These are phyloP conservation scores for Xiphorhynchus erythropygius DNA, from an alignment of 2,797 vertebrate species.

Conservation along the genomic window DNA sequence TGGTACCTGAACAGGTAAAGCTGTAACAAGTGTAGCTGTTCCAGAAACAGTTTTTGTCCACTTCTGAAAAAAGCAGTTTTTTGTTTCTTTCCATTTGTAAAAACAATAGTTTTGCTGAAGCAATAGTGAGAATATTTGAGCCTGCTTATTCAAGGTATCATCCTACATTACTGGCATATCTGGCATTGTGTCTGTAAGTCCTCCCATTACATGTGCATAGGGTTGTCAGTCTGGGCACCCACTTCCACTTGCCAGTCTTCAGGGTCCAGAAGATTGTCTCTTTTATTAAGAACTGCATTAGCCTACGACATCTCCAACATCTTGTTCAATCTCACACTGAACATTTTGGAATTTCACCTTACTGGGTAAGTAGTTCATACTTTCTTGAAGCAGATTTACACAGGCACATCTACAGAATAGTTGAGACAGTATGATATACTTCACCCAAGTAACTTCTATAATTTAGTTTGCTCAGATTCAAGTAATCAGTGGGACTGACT, in stretches of 20 bases:
- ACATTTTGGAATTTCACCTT: background rate
- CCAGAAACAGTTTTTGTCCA: background rate
- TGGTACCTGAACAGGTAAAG: background rate
- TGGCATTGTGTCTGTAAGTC: background rate
- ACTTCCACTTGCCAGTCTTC: background rate
- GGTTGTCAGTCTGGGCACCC: background rate
- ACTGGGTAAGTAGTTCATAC: background rate
- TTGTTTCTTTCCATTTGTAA: background rate
- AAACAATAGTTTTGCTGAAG: background rate
- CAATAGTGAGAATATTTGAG: background rate
- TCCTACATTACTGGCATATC: background rate
- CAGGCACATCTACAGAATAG: background rate
- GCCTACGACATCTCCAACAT: background rate
- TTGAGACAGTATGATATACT: background rate
- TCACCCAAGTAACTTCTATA: background rate
- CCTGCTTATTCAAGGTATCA: background rate
- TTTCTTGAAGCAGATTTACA: background rate
- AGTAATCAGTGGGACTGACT: background rate
- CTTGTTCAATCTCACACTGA: background rate
- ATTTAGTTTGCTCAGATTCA: background rate
- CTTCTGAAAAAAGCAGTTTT: background rate
- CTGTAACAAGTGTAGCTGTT: background rate
- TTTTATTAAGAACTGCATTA: background rate
- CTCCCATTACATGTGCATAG: fast-evolving
- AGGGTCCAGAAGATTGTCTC: background rate